Conservation (phyloP, 2,888 invertebrate genomes). For the Ochropacha duplaris region DNA sequence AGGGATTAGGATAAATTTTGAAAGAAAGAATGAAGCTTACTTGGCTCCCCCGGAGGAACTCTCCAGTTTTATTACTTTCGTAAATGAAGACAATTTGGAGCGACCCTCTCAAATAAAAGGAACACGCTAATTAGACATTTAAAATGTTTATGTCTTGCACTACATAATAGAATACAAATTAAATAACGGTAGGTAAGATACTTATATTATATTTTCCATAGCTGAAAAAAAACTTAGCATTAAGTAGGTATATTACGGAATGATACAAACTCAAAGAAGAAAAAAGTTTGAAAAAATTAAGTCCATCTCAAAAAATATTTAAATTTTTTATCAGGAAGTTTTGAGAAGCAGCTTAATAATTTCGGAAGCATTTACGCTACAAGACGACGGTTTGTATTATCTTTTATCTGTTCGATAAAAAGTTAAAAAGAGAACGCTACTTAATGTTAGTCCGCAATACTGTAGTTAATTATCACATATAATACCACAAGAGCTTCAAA, state of each 20-base stretch:
- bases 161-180: neutral
- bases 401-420: no score
- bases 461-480: no score
- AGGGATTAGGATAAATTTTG: slow-evolving; percentile 41
- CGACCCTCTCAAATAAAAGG: slow-evolving; percentile 22
- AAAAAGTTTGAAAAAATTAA: neutral
- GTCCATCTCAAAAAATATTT: neutral
- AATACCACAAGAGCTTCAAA: no score
- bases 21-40: slow-evolving; percentile 41
- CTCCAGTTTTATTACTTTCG: slow-evolving; percentile 45
- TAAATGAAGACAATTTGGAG: slow-evolving; percentile 26
- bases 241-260: neutral
- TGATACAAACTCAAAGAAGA: neutral
- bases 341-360: neutral
- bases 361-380: no score
- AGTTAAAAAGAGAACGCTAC: no score
- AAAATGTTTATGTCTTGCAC: slow-evolving; percentile 13
- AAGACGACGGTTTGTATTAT: no score
- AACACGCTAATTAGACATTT: slow-evolving; percentile 20
- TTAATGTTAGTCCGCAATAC: no score
- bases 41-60: slow-evolving; percentile 28
- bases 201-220: no score
- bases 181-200: neutral
- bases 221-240: no score
- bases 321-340: neutral